These are phyloP conservation scores for Remorina albescens DNA, from an alignment of 2,797 vertebrate species.

Conservation along the genomic window DNA sequence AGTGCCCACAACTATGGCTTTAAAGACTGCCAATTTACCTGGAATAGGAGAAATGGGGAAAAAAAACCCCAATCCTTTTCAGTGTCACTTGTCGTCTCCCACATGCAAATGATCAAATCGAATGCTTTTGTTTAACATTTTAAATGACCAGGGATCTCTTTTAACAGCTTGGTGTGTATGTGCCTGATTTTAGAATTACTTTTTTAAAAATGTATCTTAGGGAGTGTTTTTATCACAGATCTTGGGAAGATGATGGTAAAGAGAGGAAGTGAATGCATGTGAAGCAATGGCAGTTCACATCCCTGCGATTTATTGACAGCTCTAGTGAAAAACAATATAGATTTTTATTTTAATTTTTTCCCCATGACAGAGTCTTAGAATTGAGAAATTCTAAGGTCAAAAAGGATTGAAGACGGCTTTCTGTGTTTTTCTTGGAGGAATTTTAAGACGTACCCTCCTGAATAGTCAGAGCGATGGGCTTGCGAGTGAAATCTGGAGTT, in stretches of 20 bases:
- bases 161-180: too few species aligned
- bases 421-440: background rate
- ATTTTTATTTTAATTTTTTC: too few species aligned
- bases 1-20: conserved; percentile 86
- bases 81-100: too few species aligned
- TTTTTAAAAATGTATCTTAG: background rate
- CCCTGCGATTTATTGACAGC: too few species aligned
- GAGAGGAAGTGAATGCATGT: background rate
- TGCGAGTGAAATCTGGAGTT: conserved; percentile 90
- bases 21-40: conserved; percentile 91
- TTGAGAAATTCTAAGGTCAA: background rate
- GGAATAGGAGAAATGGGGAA: conserved; percentile 18
- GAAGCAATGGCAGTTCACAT: too few species aligned
- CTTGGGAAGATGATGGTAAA: background rate
- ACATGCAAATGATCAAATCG: too few species aligned
- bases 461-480: conserved; percentile 90
- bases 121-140: background rate
- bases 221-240: background rate
- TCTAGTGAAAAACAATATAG: too few species aligned
- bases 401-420: background rate
- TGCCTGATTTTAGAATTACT: background rate
- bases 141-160: background rate
- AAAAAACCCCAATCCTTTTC: too few species aligned
- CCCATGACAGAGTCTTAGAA: background rate
- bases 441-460: conserved; percentile 86